Evolutionary conservation across 2,888 invertebrate species (phyloP).

Genomic region (Cheilosia pagana): DNA sequence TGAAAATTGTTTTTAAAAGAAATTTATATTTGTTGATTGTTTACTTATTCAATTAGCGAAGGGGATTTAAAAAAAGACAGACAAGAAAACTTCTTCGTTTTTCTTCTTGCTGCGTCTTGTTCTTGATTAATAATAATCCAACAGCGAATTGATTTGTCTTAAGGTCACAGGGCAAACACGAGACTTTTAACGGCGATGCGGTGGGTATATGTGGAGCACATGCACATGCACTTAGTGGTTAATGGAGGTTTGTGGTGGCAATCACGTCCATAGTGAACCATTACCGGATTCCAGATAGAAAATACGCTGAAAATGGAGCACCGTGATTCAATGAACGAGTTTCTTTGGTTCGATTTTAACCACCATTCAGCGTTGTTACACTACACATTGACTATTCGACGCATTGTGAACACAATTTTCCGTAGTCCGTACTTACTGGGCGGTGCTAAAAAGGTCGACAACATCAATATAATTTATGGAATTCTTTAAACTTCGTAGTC

Average conservation of each 20-base stretch:
- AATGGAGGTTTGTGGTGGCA: background rate
- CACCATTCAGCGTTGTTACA: too few species aligned
- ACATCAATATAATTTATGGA: too few species aligned
- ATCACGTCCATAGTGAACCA: slow-evolving; percentile 18
- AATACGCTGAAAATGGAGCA: slow-evolving; percentile 8
- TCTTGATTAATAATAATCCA: slow-evolving; percentile 11
- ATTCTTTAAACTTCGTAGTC: too few species aligned
- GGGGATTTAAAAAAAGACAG: too few species aligned
- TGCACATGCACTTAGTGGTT: background rate
- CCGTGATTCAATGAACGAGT: background rate
- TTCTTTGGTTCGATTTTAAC: too few species aligned
- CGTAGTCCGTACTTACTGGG: too few species aligned
- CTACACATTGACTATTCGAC: too few species aligned
- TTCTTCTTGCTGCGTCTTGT: background rate
- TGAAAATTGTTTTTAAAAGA: too few species aligned
- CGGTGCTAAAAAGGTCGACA: too few species aligned
- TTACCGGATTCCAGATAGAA: background rate
- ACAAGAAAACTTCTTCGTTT: too few species aligned
- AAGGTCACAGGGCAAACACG: slow-evolving; percentile 1
- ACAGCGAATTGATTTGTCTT: slow-evolving; percentile 9
- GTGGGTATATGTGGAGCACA: background rate
- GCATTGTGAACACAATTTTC: too few species aligned
- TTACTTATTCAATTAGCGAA: too few species aligned
- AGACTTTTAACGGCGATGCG: background rate
- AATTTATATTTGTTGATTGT: background rate